These are phyloP conservation scores for Yponomeuta cagnagella DNA, from an alignment of 2,888 invertebrate species.

Conservation along the genomic window DNA sequence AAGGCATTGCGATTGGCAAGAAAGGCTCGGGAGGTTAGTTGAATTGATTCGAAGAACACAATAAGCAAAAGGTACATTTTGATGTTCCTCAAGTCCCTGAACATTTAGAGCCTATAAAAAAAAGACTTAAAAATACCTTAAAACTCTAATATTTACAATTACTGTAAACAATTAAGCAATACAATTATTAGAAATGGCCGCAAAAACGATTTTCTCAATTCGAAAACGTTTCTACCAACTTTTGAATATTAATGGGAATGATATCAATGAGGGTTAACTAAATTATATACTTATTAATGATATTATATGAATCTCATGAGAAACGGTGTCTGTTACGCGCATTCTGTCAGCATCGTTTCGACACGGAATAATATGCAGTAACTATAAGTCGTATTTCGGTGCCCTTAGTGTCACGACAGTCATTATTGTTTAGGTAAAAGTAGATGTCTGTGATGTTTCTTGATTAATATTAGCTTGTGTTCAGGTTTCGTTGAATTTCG, in stretches of 20 bases:
- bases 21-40: not conserved
- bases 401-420: constrained; percentile 24
- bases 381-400: not conserved
- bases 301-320: constrained; percentile 47
- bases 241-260: not conserved
- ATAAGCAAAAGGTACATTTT: not conserved
- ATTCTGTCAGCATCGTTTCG: not conserved
- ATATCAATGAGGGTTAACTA: not conserved
- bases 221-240: not conserved
- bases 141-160: not conserved
- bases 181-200: not conserved
- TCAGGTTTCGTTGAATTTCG: constrained; percentile 28
- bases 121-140: not conserved
- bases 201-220: not conserved
- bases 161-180: not conserved
- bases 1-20: constrained; percentile 30
- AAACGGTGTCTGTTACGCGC: not conserved
- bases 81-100: not conserved
- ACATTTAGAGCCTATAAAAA: not conserved
- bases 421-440: constrained; percentile 46
- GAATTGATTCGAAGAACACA: not conserved
- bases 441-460: constrained; percentile 69
- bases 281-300: constrained; percentile 18
- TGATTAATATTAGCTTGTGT: constrained; percentile 40
- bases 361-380: no score